Conservation (phyloP, 2,888 invertebrate genomes). For the Pachydiplax longipennis region DNA sequence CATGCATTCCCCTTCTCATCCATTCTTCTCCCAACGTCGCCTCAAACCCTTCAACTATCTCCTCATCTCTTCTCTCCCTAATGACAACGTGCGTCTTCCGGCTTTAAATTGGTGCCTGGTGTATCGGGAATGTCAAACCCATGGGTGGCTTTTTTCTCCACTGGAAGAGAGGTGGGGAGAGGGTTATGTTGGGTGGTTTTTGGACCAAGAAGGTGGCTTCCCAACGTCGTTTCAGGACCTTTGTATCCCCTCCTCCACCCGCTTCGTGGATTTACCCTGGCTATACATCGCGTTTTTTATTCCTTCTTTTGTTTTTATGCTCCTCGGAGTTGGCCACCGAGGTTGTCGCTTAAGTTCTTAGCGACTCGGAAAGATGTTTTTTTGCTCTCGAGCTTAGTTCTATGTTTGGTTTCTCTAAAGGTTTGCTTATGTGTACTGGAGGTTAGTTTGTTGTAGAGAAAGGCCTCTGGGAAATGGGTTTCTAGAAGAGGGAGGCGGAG, state of each 20-base stretch:
- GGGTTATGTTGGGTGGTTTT: slow-evolving; percentile 7
- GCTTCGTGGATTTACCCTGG: not conserved
- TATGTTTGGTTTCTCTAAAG: not conserved
- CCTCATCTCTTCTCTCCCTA: slow-evolving; percentile 26
- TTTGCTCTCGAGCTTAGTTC: not conserved
- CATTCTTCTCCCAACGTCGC: slow-evolving; percentile 15
- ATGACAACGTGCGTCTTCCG: slow-evolving; percentile 43
- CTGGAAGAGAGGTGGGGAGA: not conserved
- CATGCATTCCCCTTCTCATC: not conserved
- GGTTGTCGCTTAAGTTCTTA: not conserved
- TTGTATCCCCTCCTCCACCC: not conserved
- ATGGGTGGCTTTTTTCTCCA: slow-evolving; percentile 33
- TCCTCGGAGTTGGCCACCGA: slow-evolving; percentile 27
- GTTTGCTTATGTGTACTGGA: not conserved
- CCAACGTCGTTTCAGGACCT: not conserved
- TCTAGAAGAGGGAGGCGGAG: not conserved
- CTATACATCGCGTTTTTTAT: slow-evolving; percentile 8
- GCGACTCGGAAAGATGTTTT: not conserved
- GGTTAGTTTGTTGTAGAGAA: not conserved
- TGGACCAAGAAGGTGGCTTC: not conserved
- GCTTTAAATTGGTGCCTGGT: slow-evolving; percentile 43
- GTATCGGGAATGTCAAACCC: slow-evolving; percentile 45
- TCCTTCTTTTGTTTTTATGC: not conserved
- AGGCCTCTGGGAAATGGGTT: not conserved
- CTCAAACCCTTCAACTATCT: slow-evolving; percentile 32